Conservation (phyloP, 2,797 vertebrate genomes). For the Ficedula albicollis region DNA sequence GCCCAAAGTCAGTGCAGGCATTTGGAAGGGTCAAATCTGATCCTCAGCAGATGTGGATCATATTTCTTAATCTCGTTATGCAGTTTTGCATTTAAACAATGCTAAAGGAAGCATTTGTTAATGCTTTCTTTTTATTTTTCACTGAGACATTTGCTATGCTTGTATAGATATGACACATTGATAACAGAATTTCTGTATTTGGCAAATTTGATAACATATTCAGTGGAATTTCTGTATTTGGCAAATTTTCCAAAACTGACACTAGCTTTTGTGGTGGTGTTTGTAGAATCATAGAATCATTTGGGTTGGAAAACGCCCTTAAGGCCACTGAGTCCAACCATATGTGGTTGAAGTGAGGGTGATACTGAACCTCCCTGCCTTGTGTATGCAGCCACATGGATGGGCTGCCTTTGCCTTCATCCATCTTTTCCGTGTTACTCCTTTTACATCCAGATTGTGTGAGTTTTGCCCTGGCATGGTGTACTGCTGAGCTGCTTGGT, state of each 20-base stretch:
- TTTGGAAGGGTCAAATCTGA: background rate
- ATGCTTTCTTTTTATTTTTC: background rate
- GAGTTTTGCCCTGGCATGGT: background rate
- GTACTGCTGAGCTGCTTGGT: background rate
- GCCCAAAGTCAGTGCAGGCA: background rate
- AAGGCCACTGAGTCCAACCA: fast-evolving
- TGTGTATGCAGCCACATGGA: background rate
- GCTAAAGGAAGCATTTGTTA: background rate
- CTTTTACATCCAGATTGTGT: background rate
- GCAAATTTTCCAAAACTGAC: background rate
- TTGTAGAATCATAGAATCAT: background rate
- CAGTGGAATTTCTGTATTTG: background rate
- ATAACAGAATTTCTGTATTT: background rate
- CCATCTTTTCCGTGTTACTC: fast-evolving
- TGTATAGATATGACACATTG: background rate
- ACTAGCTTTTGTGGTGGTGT: background rate
- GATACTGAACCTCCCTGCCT: background rate
- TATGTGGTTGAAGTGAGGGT: background rate
- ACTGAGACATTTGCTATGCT: background rate
- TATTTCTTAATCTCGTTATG: background rate
- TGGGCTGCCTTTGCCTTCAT: background rate
- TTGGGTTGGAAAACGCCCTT: background rate
- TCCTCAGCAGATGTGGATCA: background rate
- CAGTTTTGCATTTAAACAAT: background rate
- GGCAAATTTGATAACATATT: background rate